Base-by-base conservation (phyloP, 2,888 invertebrate species). In the Agrochola litura region DNA sequence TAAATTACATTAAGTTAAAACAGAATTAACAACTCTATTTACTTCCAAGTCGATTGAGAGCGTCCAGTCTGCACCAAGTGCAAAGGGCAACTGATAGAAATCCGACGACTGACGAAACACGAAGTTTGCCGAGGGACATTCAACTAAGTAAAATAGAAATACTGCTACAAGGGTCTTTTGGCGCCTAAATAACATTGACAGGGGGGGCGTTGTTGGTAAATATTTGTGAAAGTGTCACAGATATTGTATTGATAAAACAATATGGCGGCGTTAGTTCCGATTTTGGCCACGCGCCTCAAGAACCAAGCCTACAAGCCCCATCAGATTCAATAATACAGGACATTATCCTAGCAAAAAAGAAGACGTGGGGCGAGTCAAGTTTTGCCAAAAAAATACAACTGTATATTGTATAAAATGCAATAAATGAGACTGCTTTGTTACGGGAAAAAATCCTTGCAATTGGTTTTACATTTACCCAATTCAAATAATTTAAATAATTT, bases 381-480 rank as follows among this genome's bases (percentile, higher is more conserved):
- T 30, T 61, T 64, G 71, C 8, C 43, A 30, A 56, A 30, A 56
- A 54, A 66, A 56, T 22, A 72, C 73, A 41, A 73, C 25, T 6
- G 56, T 65, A 5, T 54, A 43, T 43, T 73, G 22, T 56, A 43
- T 65, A 30, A 73, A 66, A 56, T 66, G 66, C 22, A 46, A 65
- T 14, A 37, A 37, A 41, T 25, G 25, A 64, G 54, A 54, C 56
- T 65, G 66, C 41, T 73, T 66, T 73, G 56, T 66, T 30, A 66
- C 43, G 16, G 30, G 43, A 56, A 56, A 73, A 66, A 16, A 14
- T n/a, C 10, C 46, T 22, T 14, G 54, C 16, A 73, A 73, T 49
- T 54, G 41, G 54, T 72, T 72, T 63, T 41, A n/a, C 16, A 72
- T 64, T 72, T 72, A 1, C 65, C n/a, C n/a, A n/a, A n/a, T n/a